Conservation (phyloP, 1,140 invertebrate genomes). For the Apocrypta bakeri region DNA sequence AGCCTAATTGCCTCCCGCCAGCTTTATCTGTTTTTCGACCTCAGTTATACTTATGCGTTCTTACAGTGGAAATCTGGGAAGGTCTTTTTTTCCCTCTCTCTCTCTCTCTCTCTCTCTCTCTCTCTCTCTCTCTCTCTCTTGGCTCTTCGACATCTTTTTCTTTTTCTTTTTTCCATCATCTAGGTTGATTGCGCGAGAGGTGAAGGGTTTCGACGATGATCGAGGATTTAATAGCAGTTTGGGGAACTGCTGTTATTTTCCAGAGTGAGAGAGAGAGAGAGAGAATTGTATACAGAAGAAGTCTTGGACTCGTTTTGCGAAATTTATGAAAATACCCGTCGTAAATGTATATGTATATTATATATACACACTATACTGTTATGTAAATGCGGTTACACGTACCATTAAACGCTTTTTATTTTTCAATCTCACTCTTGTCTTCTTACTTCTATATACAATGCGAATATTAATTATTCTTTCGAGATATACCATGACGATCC, state of each 20-base stretch:
- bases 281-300: no score
- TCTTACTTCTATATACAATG: background rate
- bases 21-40: slow-evolving; percentile 29
- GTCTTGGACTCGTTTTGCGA: background rate
- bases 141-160: no score
- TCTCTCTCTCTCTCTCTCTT: no score
- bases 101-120: no score
- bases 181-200: background rate
- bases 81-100: background rate
- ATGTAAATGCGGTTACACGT: slow-evolving; percentile 3
- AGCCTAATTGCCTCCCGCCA: background rate
- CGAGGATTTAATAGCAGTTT: background rate
- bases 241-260: background rate
- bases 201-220: background rate
- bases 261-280: background rate
- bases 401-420: background rate
- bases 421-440: background rate
- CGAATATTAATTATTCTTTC: no score
- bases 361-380: background rate
- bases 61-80: background rate
- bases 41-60: background rate
- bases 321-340: slow-evolving; percentile 30
- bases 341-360: background rate
- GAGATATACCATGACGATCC: background rate
- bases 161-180: no score